A percentile compares a stretch with the other conserved stretches of the same genome.
phyloP scores from a whole-genome alignment of 2,797 vertebrate genomes.

The Lepus townsendii region DNA sequence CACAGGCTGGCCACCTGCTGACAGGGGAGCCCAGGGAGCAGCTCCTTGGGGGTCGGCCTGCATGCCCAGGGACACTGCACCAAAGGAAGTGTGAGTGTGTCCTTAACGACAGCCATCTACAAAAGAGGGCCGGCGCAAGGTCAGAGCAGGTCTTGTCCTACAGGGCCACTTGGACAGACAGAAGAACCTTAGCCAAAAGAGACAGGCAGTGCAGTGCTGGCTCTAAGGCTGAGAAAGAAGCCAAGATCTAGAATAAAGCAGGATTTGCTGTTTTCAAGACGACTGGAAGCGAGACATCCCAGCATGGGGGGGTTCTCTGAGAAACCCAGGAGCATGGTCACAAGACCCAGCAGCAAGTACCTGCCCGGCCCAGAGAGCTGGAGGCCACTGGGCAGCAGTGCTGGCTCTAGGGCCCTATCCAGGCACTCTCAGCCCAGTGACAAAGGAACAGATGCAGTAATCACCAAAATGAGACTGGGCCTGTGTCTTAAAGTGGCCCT shows the following conservation, averaged over 20 bases:
- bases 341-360: neutral
- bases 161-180: neutral
- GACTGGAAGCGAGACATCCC: neutral
- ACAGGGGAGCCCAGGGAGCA: neutral
- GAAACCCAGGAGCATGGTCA: neutral
- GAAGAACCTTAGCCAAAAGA: neutral
- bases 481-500: conserved; percentile 51
- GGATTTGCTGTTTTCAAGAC: conserved; percentile 38
- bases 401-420: neutral
- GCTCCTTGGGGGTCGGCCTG: neutral
- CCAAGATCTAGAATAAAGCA: neutral
- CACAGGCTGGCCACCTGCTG: neutral
- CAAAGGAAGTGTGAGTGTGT: neutral
- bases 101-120: neutral
- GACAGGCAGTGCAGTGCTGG: neutral
- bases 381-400: neutral
- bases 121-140: neutral
- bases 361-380: neutral
- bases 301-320: conserved; percentile 5
- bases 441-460: neutral
- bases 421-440: neutral
- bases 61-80: neutral
- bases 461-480: neutral
- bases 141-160: neutral
- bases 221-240: neutral